These are phyloP conservation scores for Dicaeum eximium DNA, from an alignment of 2,113 vertebrate genomes.

Conservation along the genomic window DNA sequence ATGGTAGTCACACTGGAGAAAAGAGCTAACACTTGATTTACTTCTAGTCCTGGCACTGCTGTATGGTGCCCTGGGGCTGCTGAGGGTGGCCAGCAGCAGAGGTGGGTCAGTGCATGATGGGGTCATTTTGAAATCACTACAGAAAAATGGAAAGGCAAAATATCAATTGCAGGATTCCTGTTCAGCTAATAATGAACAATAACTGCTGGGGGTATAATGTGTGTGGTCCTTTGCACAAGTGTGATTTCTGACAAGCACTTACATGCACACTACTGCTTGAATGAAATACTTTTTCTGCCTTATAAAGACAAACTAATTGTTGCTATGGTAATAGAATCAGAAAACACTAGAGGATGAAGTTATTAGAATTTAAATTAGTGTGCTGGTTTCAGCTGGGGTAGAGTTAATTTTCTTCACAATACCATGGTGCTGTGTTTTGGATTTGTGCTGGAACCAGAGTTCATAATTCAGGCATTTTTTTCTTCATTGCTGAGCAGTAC, in stretches of 20 bases:
- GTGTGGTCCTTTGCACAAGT: neutral
- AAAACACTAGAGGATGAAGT: neutral
- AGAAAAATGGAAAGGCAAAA: neutral
- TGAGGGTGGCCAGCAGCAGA: neutral
- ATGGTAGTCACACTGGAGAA: neutral
- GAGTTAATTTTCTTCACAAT: neutral
- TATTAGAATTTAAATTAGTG: conserved; percentile 41
- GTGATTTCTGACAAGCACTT: conserved; percentile 19
- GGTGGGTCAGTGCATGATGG: neutral
- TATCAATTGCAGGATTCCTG: neutral
- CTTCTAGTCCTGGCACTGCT: neutral
- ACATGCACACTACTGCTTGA: neutral
- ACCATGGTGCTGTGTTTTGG: neutral
- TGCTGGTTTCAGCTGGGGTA: neutral
- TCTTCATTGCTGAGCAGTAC: neutral
- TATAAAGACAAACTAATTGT: conserved; percentile 24
- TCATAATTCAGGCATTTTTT: neutral
- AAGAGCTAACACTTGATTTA: neutral
- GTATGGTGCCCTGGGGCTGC: neutral
- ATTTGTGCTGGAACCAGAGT: neutral
- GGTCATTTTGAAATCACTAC: neutral
- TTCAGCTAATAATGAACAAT: neutral
- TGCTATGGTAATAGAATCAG: conserved; percentile 57
- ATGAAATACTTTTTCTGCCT: conserved; percentile 43
- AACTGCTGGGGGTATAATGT: neutral